A percentile compares a stretch with the other conserved stretches of the same genome.
Evolutionary conservation across 2,888 invertebrate species (phyloP).

Genomic region (Brachyptera risi): DNA sequence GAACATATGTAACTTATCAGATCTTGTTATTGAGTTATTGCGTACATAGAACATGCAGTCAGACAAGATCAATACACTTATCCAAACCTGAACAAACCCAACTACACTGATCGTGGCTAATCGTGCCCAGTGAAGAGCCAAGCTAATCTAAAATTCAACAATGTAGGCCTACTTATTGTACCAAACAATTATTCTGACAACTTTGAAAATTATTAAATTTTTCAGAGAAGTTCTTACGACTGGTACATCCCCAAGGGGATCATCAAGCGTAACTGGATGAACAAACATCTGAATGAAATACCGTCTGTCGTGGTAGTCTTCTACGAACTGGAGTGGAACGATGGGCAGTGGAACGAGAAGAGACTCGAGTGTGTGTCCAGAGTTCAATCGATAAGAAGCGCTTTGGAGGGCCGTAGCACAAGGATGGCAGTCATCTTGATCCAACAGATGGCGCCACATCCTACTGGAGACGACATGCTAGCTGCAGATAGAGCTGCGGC

Average conservation of each 20-base stretch:
- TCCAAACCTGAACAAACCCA: too few relatives aligned
- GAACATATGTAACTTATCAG: not conserved
- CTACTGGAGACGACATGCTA: conserved; percentile 74
- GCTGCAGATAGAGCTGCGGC: conserved; percentile 89
- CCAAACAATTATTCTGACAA: too few relatives aligned
- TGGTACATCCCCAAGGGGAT: conserved; percentile 95
- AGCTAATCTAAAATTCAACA: too few relatives aligned
- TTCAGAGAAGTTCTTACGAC: conserved; percentile 80
- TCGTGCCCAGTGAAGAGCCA: too few relatives aligned
- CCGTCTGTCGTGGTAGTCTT: conserved; percentile 94
- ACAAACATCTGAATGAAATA: conserved; percentile 82
- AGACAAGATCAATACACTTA: too few relatives aligned
- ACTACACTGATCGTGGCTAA: too few relatives aligned
- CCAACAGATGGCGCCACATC: conserved; percentile 75
- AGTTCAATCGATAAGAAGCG: conserved; percentile 74
- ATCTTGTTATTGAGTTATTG: not conserved
- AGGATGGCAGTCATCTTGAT: conserved; percentile 85
- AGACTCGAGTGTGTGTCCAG: conserved; percentile 89
- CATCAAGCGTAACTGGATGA: conserved; percentile 91
- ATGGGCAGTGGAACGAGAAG: conserved; percentile 89
- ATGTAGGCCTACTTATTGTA: too few relatives aligned
- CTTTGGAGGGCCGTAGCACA: conserved; percentile 67
- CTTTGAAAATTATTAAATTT: too few relatives aligned
- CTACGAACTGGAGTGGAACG: conserved; percentile 97
- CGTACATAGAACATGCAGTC: not conserved